Evolutionary conservation across 64 coral and sea anemone species (phyloP).

Genomic region (Actinia tenebrosa): DNA sequence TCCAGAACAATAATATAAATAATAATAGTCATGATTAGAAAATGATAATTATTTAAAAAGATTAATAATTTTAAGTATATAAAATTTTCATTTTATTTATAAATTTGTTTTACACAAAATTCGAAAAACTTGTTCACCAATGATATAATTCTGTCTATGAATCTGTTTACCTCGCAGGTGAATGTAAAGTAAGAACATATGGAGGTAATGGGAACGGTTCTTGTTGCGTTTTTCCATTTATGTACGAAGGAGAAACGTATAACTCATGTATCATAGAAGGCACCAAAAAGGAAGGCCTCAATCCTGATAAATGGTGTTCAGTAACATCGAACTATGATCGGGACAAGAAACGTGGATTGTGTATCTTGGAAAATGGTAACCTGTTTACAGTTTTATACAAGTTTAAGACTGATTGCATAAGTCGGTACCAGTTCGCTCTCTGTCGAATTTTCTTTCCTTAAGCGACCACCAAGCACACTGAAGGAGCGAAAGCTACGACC

Average conservation of each 20-base stretch:
- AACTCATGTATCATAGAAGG: slow-evolving; percentile 50
- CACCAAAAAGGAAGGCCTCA: background rate
- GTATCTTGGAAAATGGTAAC: slow-evolving; percentile 62
- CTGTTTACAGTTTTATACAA: background rate
- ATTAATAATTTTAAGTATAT: too few relatives aligned
- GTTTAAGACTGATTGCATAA: too few relatives aligned
- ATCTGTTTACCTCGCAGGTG: slow-evolving; percentile 17
- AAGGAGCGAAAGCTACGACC: too few relatives aligned
- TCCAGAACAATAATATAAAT: too few relatives aligned
- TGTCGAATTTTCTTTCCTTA: too few relatives aligned
- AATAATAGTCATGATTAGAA: too few relatives aligned
- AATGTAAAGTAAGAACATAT: slow-evolving; percentile 66
- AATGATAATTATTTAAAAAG: too few relatives aligned
- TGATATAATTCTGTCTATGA: background rate
- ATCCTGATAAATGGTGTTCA: slow-evolving; percentile 59
- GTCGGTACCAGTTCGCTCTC: too few relatives aligned
- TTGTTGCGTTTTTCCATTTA: slow-evolving; percentile 84
- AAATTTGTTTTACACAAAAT: too few relatives aligned
- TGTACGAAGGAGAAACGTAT: slow-evolving; percentile 56
- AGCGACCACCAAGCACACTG: too few relatives aligned
- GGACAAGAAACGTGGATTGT: slow-evolving; percentile 67
- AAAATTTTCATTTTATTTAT: too few relatives aligned
- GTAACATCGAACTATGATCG: slow-evolving; percentile 68
- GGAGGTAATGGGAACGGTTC: slow-evolving; percentile 74
- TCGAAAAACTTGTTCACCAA: too few relatives aligned